Conservation (phyloP, 2,113 vertebrate species). For the Laticauda laticaudata region DNA sequence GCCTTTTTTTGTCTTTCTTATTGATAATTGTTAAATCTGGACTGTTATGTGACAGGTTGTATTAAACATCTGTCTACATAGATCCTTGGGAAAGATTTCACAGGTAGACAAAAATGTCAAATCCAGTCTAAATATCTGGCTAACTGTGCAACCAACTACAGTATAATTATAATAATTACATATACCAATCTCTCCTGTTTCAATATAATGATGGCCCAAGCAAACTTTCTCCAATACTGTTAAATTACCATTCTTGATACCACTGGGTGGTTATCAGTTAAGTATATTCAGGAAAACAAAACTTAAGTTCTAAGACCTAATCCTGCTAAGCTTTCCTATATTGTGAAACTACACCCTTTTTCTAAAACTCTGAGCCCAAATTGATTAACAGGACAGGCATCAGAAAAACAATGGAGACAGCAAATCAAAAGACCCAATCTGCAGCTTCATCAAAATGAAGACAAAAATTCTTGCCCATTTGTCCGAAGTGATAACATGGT, state of each 20-base stretch:
- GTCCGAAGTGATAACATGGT: neutral
- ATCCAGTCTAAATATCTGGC: neutral
- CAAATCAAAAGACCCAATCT: neutral
- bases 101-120: neutral
- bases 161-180: slow-evolving; percentile 34
- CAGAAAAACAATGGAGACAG: neutral
- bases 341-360: slow-evolving; percentile 14
- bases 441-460: neutral
- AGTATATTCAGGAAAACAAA: slow-evolving; percentile 67
- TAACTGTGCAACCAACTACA: neutral
- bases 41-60: neutral
- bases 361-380: neutral
- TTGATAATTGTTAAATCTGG: neutral
- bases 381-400: neutral
- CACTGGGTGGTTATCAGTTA: slow-evolving; percentile 60
- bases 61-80: neutral
- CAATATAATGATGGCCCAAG: neutral
- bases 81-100: neutral
- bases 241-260: slow-evolving; percentile 11
- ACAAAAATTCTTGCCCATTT: neutral
- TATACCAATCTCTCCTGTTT: slow-evolving; percentile 6
- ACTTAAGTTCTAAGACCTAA: slow-evolving; percentile 66
- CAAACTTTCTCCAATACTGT: neutral
- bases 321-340: slow-evolving; percentile 69
- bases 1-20: neutral